Evolutionary conservation across 2,113 vertebrate species (phyloP).

Genomic region (Psephotus haematonotus): DNA sequence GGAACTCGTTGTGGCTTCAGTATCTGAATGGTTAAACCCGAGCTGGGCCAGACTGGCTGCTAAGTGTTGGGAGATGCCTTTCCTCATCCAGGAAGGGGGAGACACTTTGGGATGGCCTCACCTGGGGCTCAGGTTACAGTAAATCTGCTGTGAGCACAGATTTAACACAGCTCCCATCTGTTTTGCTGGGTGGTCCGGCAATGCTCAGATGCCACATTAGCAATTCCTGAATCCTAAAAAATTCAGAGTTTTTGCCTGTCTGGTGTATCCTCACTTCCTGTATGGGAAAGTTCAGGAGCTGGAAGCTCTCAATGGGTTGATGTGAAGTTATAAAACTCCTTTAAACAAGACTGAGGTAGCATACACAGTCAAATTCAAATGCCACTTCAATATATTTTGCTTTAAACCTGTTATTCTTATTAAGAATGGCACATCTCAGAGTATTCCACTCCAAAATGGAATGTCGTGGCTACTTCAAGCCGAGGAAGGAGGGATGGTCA

Average conservation of each 20-base stretch:
- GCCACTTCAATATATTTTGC: neutral
- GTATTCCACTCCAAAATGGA: neutral
- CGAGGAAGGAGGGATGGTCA: neutral
- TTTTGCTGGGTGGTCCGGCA: neutral
- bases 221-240: neutral
- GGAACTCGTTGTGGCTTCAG: neutral
- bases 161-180: neutral
- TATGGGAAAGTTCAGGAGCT: neutral
- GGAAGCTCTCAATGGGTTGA: neutral
- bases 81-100: neutral
- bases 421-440: neutral
- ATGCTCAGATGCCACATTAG: rapidly evolving
- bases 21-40: neutral
- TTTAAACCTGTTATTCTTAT: neutral
- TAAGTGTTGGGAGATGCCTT: neutral
- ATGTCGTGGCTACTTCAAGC: neutral
- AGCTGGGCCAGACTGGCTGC: neutral
- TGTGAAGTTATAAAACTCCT: neutral
- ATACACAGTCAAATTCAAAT: neutral
- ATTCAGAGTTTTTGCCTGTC: neutral
- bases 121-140: neutral
- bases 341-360: neutral
- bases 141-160: neutral
- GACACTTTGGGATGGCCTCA: neutral
- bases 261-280: rapidly evolving